Conservation (phyloP, 2,888 invertebrate genomes). For the Agapetus fuscipes region DNA sequence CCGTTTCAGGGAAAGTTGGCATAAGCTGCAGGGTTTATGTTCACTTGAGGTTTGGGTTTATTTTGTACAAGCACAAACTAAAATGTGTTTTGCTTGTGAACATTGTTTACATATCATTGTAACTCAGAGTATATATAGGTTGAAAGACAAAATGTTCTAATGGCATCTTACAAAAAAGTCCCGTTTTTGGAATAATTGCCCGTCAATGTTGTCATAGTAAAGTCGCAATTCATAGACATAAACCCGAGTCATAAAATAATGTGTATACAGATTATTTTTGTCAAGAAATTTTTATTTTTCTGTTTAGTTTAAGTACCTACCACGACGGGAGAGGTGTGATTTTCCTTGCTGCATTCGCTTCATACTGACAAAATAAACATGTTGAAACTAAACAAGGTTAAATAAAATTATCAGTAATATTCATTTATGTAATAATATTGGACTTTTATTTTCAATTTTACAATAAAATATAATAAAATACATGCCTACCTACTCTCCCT, state of each 20-base stretch:
- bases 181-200: too few species aligned
- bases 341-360: constrained; percentile 13
- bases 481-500: background rate
- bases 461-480: background rate
- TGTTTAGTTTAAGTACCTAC: constrained; percentile 6
- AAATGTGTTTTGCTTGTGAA: too few species aligned
- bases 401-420: constrained; percentile 13
- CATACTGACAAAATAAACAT: background rate
- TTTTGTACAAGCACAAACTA: too few species aligned
- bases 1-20: too few species aligned
- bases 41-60: too few species aligned
- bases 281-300: constrained; percentile 1
- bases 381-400: constrained; percentile 11
- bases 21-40: too few species aligned
- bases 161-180: too few species aligned
- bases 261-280: constrained; percentile 9
- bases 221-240: too few species aligned
- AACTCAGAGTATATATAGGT: too few species aligned
- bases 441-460: constrained; percentile 12
- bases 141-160: too few species aligned
- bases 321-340: constrained; percentile 5
- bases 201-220: too few species aligned
- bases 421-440: constrained; percentile 16
- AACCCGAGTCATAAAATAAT: background rate
- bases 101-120: too few species aligned